Evolutionary conservation across 2,797 vertebrate species (phyloP).

Genomic region (Lemur catta): DNA sequence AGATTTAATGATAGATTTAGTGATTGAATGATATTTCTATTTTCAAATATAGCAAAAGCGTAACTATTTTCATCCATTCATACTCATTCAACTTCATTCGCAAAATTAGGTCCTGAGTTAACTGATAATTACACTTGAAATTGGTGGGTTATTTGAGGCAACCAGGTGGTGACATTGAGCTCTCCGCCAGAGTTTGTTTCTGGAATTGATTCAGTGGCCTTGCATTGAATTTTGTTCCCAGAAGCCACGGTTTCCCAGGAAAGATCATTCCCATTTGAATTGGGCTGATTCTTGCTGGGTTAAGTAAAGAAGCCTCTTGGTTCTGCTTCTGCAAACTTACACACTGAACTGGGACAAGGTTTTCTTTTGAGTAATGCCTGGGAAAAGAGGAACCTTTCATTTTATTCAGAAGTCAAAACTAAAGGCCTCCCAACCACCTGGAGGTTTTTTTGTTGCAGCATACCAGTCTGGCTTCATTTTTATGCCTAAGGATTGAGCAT

Average conservation of each 20-base stretch:
- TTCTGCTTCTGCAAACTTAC: constrained; percentile 25
- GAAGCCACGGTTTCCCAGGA: constrained; percentile 7
- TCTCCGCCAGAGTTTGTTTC: neutral
- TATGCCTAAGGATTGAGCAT: neutral
- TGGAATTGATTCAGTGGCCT: neutral
- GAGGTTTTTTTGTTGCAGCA: neutral
- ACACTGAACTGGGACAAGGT: neutral
- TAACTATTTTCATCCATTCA: neutral
- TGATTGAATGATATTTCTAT: neutral
- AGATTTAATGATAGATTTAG: neutral
- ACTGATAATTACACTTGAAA: neutral
- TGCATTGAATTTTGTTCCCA: constrained; percentile 13
- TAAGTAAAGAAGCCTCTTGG: constrained; percentile 16
- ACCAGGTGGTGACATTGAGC: neutral
- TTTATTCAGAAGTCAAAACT: constrained; percentile 54
- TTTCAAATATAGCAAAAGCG: constrained; percentile 39
- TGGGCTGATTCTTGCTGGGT: neutral
- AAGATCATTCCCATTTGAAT: neutral
- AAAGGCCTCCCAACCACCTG: constrained; percentile 36
- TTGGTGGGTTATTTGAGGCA: constrained; percentile 45
- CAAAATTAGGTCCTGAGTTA: neutral
- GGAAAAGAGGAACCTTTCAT: constrained; percentile 44
- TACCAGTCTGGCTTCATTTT: neutral
- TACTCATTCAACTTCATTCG: neutral
- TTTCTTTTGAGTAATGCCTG: constrained; percentile 30